A percentile compares a stretch with the other conserved stretches of the same genome.
These are phyloP conservation scores for Naja naja DNA, from an alignment of 2,113 vertebrate species.

Conservation along the genomic window DNA sequence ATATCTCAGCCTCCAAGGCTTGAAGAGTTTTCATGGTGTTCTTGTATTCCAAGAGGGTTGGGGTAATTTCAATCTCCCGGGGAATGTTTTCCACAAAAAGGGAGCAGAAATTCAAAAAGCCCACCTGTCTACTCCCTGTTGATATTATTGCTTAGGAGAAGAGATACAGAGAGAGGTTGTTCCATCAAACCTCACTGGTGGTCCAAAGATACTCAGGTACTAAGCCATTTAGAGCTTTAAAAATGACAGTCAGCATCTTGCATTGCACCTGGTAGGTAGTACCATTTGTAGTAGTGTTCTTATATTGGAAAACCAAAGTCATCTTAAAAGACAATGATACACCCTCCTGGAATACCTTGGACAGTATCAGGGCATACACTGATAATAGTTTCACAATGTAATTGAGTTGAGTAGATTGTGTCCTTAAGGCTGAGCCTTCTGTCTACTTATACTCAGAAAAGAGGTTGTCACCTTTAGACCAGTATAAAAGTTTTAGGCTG, in stretches of 20 bases:
- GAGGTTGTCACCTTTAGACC: neutral
- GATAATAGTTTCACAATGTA: neutral
- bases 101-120: neutral
- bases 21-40: neutral
- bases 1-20: neutral
- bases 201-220: neutral
- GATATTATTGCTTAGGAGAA: too few relatives aligned
- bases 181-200: neutral
- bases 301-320: neutral
- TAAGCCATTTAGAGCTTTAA: neutral
- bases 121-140: too few relatives aligned
- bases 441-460: neutral
- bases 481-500: neutral
- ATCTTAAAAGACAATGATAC: neutral
- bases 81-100: neutral
- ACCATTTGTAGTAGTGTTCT: neutral
- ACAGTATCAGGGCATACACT: neutral
- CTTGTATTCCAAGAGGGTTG: neutral
- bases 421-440: neutral
- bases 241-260: neutral
- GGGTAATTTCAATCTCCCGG: neutral
- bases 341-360: neutral
- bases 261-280: neutral
- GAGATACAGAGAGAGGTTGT: neutral
- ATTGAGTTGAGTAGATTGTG: neutral